These are phyloP conservation scores for Pogoniulus pusillus DNA, from an alignment of 2,797 vertebrate genomes.

Conservation along the genomic window DNA sequence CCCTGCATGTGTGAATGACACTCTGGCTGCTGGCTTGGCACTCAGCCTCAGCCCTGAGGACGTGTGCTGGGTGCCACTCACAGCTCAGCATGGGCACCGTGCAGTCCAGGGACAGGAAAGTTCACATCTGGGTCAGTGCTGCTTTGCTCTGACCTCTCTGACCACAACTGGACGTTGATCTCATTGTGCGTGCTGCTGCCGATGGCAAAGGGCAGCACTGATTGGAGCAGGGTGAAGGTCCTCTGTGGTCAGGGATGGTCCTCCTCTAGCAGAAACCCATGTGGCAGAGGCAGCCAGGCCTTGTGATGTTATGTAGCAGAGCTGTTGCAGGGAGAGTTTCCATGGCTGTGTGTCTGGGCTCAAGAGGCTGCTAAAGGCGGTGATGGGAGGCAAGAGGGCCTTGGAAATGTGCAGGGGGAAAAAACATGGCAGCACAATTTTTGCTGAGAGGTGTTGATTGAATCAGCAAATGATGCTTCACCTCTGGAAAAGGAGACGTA, in stretches of 20 bases:
- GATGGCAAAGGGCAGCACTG: neutral
- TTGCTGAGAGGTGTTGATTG: neutral
- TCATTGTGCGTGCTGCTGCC: accelerated
- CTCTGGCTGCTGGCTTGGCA: slow-evolving; percentile 41
- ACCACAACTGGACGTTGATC: accelerated
- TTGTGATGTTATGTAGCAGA: neutral
- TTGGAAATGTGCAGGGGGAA: neutral
- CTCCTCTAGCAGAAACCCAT: neutral
- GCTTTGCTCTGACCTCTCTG: neutral
- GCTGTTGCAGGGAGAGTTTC: neutral
- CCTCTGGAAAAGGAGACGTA: neutral
- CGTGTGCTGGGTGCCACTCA: neutral
- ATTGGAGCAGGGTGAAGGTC: neutral
- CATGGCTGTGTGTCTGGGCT: neutral
- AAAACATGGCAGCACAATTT: neutral
- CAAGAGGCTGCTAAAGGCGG: neutral
- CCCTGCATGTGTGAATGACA: slow-evolving; percentile 50
- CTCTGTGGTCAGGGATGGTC: neutral
- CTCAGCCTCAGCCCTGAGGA: slow-evolving; percentile 36
- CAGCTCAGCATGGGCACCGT: neutral
- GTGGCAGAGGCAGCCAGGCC: neutral
- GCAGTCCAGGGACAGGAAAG: neutral
- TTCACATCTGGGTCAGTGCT: neutral
- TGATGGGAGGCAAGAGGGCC: neutral
- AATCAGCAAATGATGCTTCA: neutral